These are phyloP conservation scores for Heliconius melpomene DNA, from an alignment of 1,140 invertebrate genomes.

Conservation along the genomic window DNA sequence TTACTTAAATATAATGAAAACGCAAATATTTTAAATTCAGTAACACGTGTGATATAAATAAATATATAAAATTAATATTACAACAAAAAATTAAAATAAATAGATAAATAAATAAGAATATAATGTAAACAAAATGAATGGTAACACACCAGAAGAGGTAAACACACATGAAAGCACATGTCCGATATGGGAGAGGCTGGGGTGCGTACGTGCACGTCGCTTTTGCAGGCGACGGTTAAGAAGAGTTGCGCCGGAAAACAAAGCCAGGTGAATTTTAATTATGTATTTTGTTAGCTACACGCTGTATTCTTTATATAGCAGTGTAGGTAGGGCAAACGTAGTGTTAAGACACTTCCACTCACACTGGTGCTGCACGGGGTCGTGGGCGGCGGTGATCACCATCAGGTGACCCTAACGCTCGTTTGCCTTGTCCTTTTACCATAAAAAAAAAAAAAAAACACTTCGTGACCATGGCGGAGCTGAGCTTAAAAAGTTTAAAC, in stretches of 20 bases:
- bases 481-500: too few species aligned
- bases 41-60: neutral
- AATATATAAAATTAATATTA: neutral
- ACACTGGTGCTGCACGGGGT: too few species aligned
- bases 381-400: too few species aligned
- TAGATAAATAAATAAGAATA: neutral
- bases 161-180: constrained; percentile 23
- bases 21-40: neutral
- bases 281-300: neutral
- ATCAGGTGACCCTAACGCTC: too few species aligned
- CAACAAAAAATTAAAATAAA: too few species aligned
- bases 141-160: constrained; percentile 36
- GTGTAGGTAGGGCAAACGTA: too few species aligned
- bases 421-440: too few species aligned
- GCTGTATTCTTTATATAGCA: too few species aligned
- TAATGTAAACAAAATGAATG: constrained; percentile 43
- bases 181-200: constrained; percentile 55
- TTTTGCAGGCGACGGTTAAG: constrained; percentile 49
- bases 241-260: constrained; percentile 55
- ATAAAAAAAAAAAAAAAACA: too few species aligned
- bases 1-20: too few species aligned
- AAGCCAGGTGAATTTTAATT: constrained; percentile 44
- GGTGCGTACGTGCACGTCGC: constrained; percentile 51
- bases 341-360: too few species aligned
- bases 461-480: too few species aligned